These are phyloP conservation scores for Orthosia gothica DNA, from an alignment of 2,888 invertebrate genomes.

Conservation along the genomic window DNA sequence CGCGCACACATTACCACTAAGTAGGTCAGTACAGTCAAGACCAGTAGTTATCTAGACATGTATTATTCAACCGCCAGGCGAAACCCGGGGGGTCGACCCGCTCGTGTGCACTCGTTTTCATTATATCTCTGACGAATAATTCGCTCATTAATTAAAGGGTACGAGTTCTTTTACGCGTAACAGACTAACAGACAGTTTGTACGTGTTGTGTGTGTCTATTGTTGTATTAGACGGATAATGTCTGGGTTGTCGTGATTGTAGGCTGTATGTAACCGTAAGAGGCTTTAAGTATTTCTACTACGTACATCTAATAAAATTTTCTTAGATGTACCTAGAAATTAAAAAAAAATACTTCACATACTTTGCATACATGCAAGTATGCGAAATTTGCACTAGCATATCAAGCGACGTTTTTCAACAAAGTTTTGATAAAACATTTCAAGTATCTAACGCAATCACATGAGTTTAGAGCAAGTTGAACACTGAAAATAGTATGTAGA, in stretches of 20 bases:
- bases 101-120: constrained; percentile 55
- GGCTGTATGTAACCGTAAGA: background rate
- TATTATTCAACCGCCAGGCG: constrained; percentile 51
- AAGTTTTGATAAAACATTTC: background rate
- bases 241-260: background rate
- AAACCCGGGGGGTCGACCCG: constrained; percentile 5
- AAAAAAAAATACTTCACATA: too few species aligned
- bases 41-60: constrained; percentile 44
- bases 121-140: constrained; percentile 62
- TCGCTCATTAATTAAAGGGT: constrained; percentile 50
- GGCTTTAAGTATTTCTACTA: background rate
- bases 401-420: background rate
- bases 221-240: background rate
- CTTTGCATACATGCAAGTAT: background rate
- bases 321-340: too few species aligned
- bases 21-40: constrained; percentile 9
- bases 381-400: background rate
- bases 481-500: background rate
- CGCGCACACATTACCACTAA: constrained; percentile 5
- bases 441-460: background rate
- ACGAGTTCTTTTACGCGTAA: constrained; percentile 29
- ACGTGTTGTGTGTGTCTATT: constrained; percentile 31
- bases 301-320: background rate
- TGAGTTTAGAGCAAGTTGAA: background rate
- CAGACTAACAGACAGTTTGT: constrained; percentile 8